Conservation (phyloP, 1,140 invertebrate genomes). For the Drosophila nannoptera region DNA sequence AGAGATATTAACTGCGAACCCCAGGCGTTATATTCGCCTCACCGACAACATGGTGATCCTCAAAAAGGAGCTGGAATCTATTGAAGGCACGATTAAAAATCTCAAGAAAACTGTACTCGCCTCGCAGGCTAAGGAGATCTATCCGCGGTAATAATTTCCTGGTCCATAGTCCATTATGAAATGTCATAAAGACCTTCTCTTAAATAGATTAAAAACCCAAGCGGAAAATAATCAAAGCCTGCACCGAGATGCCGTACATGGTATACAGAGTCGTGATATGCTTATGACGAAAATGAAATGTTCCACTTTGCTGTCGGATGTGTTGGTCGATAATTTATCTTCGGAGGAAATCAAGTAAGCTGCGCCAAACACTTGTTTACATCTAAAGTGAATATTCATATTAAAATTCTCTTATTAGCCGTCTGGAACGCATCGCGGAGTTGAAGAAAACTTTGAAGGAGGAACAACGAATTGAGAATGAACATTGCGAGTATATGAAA, state of each 20-base stretch:
- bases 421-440: conserved; percentile 55
- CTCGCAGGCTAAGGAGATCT: conserved; percentile 21
- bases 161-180: too few relatives aligned
- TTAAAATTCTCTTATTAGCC: conserved; percentile 39
- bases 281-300: conserved; percentile 65
- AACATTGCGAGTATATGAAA: conserved; percentile 55
- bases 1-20: conserved; percentile 11
- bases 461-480: conserved; percentile 41
- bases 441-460: conserved; percentile 40
- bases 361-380: not conserved
- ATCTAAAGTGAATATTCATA: not conserved
- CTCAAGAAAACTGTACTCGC: conserved; percentile 44
- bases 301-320: conserved; percentile 56
- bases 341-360: conserved; percentile 68
- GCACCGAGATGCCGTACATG: conserved; percentile 56
- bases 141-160: conserved; percentile 52
- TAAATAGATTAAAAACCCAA: conserved; percentile 67
- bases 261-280: conserved; percentile 55
- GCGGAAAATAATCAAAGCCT: conserved; percentile 72
- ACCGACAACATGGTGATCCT: conserved; percentile 65
- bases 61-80: conserved; percentile 45
- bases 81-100: conserved; percentile 66
- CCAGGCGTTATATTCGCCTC: conserved; percentile 62
- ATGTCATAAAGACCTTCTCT: not conserved
- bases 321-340: conserved; percentile 67